Base-by-base conservation (phyloP, 2,797 vertebrate genomes). In the Parotocinclus haroldoi region DNA sequence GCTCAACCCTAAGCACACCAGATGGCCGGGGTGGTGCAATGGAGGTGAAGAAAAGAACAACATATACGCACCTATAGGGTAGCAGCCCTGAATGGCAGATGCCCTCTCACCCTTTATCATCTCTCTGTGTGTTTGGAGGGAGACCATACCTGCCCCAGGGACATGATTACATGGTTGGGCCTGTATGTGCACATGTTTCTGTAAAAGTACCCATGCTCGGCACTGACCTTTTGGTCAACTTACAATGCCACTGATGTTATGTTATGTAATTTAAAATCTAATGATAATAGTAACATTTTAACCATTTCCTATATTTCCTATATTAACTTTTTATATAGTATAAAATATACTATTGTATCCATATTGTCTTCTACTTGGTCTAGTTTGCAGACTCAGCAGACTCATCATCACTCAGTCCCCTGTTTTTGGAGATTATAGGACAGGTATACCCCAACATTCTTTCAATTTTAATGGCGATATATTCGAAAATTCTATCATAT, bases 1-100 rank as follows among this genome's bases (percentile, higher is more conserved):
- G 27, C 27, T 27, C 27, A 17, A 38, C 60, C 58, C 54, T n/a
- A 44, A 53, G 53, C 58, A 73, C 69, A 79, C 84, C 84, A 85
- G 81, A 80, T 84, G 81, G 84, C 65, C 56, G 51, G 59, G 44
- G 65, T 67, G 78, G 80, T 63, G 77, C 68, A 70, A 78, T 76
- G 74, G 77, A 77, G 75, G 78, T 81, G 71, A 80, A 73, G 65
- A 76, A 68, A 55, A 54, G 69, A 73, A 67, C 49, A 57, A 68
- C 49, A 59, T 72, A 46, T 74, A 76, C 46, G 44, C 66, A 68
- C 72, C 76, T 74, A 79, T 62, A 75, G 66, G 72, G 72, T 58
- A 71, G 63, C 60, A 59, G 61, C 57, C 55, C 69, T 58, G 70
- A 57, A 66, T 48, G 69, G 61, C 36, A 58, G 36, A 63, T 63